Evolutionary conservation across 2,888 invertebrate genomes (phyloP).

Genomic region (Drosophila kuntzei): DNA sequence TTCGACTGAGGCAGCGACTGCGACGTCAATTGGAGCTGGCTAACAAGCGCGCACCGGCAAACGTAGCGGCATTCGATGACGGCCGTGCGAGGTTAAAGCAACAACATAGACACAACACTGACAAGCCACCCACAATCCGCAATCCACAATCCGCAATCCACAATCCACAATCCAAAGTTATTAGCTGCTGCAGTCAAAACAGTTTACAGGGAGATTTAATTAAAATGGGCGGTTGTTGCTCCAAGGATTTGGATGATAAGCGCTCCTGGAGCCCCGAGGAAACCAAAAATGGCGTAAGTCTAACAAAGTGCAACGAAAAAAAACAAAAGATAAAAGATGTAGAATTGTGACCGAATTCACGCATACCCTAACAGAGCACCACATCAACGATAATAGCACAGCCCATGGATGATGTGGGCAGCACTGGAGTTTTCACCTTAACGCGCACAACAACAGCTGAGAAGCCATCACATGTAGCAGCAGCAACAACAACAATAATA

Average conservation of each 20-base stretch:
- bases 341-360: not conserved
- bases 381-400: constrained; percentile 82
- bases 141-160: not conserved
- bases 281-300: constrained; percentile 78
- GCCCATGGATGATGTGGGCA: constrained; percentile 71
- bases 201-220: not conserved
- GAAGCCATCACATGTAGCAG: constrained; percentile 3
- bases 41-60: constrained; percentile 71
- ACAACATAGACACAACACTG: constrained; percentile 27
- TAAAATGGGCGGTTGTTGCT: constrained; percentile 79
- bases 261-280: constrained; percentile 83
- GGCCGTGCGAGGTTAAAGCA: constrained; percentile 67
- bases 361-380: constrained; percentile 68
- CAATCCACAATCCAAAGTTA: not conserved
- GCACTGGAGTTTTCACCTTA: constrained; percentile 74
- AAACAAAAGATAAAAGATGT: not conserved
- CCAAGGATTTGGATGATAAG: constrained; percentile 80
- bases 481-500: constrained; percentile 8
- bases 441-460: constrained; percentile 52
- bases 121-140: constrained; percentile 2
- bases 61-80: constrained; percentile 65
- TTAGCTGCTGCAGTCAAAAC: not conserved
- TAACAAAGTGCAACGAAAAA: not conserved
- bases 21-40: constrained; percentile 47
- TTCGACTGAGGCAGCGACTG: constrained; percentile 10